Conservation (phyloP, 2,113 vertebrate species). For the Neodon shergylaensis region DNA sequence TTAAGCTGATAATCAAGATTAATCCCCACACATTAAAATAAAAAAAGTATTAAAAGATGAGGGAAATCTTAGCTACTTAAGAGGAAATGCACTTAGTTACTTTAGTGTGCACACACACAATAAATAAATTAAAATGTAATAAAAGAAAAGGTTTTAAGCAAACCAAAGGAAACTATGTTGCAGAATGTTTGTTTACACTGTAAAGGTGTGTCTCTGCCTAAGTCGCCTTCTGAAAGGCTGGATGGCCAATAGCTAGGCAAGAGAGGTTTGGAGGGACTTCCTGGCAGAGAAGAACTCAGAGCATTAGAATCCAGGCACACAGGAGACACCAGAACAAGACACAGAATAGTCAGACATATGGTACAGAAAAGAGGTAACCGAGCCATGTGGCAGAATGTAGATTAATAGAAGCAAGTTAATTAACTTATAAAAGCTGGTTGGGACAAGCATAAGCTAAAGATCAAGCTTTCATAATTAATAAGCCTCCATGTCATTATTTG, state of each 20-base stretch:
- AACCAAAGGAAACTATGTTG: neutral
- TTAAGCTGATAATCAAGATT: neutral
- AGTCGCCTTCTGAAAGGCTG: neutral
- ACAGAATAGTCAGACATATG: neutral
- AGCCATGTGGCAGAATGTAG: neutral
- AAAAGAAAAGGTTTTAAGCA: neutral
- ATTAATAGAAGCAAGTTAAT: neutral
- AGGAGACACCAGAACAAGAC: neutral
- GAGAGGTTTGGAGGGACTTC: neutral
- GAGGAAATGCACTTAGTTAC: neutral
- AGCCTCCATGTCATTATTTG: neutral
- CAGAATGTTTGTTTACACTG: neutral
- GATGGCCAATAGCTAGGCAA: neutral
- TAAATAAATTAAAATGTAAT: constrained; percentile 6
- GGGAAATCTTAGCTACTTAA: constrained; percentile 13
- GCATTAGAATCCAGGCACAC: neutral
- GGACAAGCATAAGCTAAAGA: neutral
- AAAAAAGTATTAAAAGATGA: neutral
- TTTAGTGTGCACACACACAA: neutral
- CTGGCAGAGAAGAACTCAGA: neutral
- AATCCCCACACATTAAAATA: constrained; percentile 9
- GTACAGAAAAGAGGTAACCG: neutral
- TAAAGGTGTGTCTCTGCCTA: neutral
- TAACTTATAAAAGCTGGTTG: neutral
- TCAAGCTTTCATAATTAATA: neutral